Conservation (phyloP, 2,888 invertebrate genomes). For the Venusia cambrica region DNA sequence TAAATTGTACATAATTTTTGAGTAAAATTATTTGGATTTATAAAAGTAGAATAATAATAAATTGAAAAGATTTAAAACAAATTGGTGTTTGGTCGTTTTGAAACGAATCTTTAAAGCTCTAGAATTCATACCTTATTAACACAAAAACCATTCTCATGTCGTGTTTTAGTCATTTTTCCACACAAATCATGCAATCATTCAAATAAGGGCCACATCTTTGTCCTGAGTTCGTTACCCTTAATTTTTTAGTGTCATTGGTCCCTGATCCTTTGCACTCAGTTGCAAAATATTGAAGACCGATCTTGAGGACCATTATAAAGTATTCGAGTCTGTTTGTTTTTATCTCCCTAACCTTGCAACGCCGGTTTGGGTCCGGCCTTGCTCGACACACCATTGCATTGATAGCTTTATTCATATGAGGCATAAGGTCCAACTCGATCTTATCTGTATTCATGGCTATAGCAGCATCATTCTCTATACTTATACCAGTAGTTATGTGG, state of each 20-base stretch:
- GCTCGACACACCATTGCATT: constrained; percentile 35
- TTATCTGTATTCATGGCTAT: constrained; percentile 4
- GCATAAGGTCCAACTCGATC: constrained; percentile 12
- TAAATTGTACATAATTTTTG: no score
- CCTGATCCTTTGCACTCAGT: constrained; percentile 21
- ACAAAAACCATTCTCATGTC: constrained; percentile 3
- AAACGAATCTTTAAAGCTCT: no score
- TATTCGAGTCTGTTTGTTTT: constrained; percentile 49
- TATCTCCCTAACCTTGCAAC: constrained; percentile 61
- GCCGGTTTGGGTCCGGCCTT: constrained; percentile 53
- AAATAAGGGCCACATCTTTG: constrained; percentile 29
- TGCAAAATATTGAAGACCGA: constrained; percentile 29
- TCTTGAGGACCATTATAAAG: constrained; percentile 35
- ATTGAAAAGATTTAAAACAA: no score
- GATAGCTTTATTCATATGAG: constrained; percentile 14
- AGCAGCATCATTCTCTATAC: constrained; percentile 22
- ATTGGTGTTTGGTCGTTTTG: no score
- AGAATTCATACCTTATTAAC: no score
- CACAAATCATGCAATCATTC: constrained; percentile 28
- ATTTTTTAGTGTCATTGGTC: constrained; percentile 27
- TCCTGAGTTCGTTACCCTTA: constrained; percentile 25
- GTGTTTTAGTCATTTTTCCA: constrained; percentile 15
- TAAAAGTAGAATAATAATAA: no score
- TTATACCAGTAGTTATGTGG: constrained; percentile 20
- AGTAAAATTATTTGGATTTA: no score